Percentiles rank a stretch among this genome's conserved stretches.
These are phyloP conservation scores for Caenorhabditis angaria DNA, from an alignment of 2,888 invertebrate species.

Conservation along the genomic window DNA sequence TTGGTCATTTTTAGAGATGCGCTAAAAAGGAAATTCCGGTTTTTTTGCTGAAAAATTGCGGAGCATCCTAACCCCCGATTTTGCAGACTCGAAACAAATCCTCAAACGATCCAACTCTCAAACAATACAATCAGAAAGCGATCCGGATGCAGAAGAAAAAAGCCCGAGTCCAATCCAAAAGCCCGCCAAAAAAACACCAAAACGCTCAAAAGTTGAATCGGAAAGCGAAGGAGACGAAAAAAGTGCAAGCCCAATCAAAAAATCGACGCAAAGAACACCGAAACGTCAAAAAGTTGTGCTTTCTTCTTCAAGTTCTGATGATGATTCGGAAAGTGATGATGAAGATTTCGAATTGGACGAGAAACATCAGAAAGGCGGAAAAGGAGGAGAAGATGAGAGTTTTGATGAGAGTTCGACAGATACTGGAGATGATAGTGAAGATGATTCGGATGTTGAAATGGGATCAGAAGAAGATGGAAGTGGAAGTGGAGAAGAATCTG, in stretches of 20 bases:
- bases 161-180: no score
- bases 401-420: neutral
- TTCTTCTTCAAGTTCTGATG: conserved; percentile 32
- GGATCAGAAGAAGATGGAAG: conserved; percentile 19
- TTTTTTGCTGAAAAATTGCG: no score
- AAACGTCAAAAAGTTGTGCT: conserved; percentile 29
- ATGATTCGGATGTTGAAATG: conserved; percentile 22
- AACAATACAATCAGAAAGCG: neutral
- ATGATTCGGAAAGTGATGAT: conserved; percentile 22
- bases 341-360: conserved; percentile 27
- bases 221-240: no score
- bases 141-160: conserved; percentile 5
- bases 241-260: no score
- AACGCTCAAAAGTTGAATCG: conserved; percentile 26
- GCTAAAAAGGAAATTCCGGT: no score
- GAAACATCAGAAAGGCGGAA: conserved; percentile 9
- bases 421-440: conserved; percentile 10
- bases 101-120: conserved; percentile 30
- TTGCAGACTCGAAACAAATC: conserved; percentile 21
- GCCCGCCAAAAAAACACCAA: conserved; percentile 13
- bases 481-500: conserved; percentile 15
- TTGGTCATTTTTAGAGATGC: no score
- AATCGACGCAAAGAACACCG: conserved; percentile 11
- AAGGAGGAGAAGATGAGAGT: neutral
- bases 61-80: no score